Conservation (phyloP, 2,113 vertebrate species). For the Sialia sialis region DNA sequence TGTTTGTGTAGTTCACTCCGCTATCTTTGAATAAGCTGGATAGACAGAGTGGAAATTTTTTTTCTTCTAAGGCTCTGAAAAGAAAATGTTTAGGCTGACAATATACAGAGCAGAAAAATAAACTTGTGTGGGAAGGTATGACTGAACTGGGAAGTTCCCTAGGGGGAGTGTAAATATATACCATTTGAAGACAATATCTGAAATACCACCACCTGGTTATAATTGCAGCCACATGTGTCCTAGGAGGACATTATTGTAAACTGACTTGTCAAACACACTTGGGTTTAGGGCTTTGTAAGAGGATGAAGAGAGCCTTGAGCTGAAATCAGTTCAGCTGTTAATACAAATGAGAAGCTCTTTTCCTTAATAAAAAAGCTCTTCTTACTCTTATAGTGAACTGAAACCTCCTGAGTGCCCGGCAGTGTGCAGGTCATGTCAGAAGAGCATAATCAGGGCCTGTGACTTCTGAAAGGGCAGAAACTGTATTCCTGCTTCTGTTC, state of each 20-base stretch:
- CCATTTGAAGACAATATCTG: background rate
- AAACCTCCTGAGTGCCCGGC: background rate
- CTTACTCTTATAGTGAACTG: background rate
- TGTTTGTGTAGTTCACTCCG: background rate
- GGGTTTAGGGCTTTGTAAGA: background rate
- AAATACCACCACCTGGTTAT: background rate
- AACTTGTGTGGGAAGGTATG: background rate
- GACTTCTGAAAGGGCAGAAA: background rate
- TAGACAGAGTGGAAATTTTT: background rate
- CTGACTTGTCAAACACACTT: background rate
- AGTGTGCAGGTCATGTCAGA: background rate
- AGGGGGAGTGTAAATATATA: background rate
- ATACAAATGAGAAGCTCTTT: background rate
- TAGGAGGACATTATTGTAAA: background rate
- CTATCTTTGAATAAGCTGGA: background rate
- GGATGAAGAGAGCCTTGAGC: background rate
- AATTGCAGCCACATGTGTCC: background rate
- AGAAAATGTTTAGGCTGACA: constrained; percentile 6
- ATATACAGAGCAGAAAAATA: background rate
- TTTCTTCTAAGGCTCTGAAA: background rate
- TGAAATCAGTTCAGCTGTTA: background rate
- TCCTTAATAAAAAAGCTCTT: background rate
- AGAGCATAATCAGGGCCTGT: background rate
- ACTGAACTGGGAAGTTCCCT: background rate
- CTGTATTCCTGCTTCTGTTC: background rate